Percentiles rank a stretch among this genome's conserved stretches.
Conservation (phyloP, 92 coral and sea anemone genomes). For the Bergia puertoricense region DNA sequence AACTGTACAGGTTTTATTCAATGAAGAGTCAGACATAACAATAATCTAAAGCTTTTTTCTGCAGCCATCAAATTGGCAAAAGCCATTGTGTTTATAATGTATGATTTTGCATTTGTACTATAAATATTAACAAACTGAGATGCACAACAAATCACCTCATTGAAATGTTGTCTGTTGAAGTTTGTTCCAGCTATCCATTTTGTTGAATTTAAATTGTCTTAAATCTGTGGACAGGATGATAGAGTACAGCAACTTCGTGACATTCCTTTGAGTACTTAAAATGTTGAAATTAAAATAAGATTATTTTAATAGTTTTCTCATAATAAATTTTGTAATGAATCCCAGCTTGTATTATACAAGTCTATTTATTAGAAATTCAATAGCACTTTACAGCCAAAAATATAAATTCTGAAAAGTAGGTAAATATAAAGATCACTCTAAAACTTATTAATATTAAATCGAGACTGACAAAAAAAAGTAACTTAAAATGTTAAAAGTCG, state of each 20-base stretch:
- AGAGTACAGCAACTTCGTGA: neutral
- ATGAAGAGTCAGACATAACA: neutral
- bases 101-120: neutral
- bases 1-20: neutral
- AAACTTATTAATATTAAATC: no score
- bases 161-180: neutral
- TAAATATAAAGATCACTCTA: no score
- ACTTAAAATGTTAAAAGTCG: no score
- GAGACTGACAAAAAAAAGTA: no score
- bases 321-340: no score
- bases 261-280: neutral
- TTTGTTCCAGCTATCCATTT: neutral
- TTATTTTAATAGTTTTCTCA: no score
- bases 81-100: neutral
- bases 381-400: no score
- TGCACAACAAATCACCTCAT: neutral
- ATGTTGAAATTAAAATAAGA: no score
- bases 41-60: neutral
- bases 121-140: neutral
- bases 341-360: no score
- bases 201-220: no score
- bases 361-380: no score
- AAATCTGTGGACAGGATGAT: neutral
- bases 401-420: no score
- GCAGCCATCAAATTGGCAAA: neutral